Percentiles rank a stretch among this genome's conserved stretches.
Evolutionary conservation across 2,888 invertebrate genomes (phyloP).

Genomic region (Eupithecia vulgata): DNA sequence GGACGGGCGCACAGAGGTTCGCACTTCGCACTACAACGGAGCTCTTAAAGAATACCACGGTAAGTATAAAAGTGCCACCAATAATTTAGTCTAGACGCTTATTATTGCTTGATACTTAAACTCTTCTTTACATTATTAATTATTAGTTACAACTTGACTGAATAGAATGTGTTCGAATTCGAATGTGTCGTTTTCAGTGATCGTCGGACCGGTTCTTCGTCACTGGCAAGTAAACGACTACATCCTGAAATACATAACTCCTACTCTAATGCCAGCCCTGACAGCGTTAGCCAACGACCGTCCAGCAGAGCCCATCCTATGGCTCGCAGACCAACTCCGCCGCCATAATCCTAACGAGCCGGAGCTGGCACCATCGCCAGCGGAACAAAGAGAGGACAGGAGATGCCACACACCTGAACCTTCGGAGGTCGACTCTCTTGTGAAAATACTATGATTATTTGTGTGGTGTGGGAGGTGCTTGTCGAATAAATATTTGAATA

Average conservation of each 20-base stretch:
- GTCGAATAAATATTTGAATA: background rate
- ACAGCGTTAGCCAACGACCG: slow-evolving; percentile 87
- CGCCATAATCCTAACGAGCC: slow-evolving; percentile 91
- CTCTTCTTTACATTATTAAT: background rate
- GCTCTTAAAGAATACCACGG: too few relatives aligned
- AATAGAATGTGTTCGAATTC: background rate
- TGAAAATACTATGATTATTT: slow-evolving; percentile 26
- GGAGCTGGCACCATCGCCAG: slow-evolving; percentile 59
- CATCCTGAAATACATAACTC: slow-evolving; percentile 86
- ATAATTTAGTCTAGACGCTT: background rate
- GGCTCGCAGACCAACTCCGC: slow-evolving; percentile 90
- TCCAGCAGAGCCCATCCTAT: slow-evolving; percentile 90
- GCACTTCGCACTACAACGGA: too few relatives aligned
- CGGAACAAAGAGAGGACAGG: slow-evolving; percentile 57
- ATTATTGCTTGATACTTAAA: background rate
- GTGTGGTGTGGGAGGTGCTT: background rate
- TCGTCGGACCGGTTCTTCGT: slow-evolving; percentile 88
- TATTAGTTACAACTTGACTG: background rate
- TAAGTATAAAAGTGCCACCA: background rate
- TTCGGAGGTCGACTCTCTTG: slow-evolving; percentile 57
- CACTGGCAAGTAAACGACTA: slow-evolving; percentile 87
- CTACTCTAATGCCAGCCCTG: slow-evolving; percentile 85
- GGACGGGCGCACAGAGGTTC: too few relatives aligned
- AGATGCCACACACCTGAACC: slow-evolving; percentile 68
- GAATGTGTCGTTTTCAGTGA: slow-evolving; percentile 78